A percentile compares a stretch with the other conserved stretches of the same genome.
These are phyloP conservation scores for Gymnopithys bicolor DNA, from an alignment of 2,797 vertebrate species.

Conservation along the genomic window DNA sequence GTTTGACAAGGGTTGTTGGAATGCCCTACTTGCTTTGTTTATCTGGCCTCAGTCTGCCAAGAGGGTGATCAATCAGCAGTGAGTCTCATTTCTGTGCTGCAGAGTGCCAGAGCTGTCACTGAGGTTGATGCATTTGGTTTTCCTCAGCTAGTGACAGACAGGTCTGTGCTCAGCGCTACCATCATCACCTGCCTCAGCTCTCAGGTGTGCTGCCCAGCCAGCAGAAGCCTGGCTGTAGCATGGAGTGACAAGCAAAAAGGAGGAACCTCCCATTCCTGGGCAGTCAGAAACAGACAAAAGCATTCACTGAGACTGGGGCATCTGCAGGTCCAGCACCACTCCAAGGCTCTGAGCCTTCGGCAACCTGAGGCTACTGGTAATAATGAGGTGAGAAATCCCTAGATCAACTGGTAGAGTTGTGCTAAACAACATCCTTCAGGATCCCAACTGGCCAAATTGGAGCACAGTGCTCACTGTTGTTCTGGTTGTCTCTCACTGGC, in stretches of 20 bases:
- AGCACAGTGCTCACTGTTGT: neutral
- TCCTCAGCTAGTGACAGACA: neutral
- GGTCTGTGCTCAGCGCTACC: rapidly evolving
- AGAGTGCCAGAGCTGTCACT: neutral
- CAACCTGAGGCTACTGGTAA: neutral
- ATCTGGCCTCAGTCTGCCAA: rapidly evolving
- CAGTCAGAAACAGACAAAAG: neutral
- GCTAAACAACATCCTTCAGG: neutral
- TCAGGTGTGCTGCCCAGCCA: neutral
- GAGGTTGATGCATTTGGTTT: neutral
- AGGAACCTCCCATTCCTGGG: neutral
- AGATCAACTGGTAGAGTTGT: neutral
- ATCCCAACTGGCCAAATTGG: neutral
- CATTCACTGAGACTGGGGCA: neutral
- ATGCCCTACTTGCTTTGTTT: neutral
- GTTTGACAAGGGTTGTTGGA: neutral
- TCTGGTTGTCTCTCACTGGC: neutral
- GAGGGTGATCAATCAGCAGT: neutral
- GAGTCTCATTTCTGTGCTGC: neutral
- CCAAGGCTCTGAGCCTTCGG: neutral
- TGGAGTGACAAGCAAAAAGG: neutral
- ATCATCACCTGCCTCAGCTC: rapidly evolving
- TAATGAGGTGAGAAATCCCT: neutral
- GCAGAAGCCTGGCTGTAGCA: neutral
- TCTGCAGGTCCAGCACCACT: neutral